Conservation (phyloP, 2,113 vertebrate genomes). For the Gulo gulo region DNA sequence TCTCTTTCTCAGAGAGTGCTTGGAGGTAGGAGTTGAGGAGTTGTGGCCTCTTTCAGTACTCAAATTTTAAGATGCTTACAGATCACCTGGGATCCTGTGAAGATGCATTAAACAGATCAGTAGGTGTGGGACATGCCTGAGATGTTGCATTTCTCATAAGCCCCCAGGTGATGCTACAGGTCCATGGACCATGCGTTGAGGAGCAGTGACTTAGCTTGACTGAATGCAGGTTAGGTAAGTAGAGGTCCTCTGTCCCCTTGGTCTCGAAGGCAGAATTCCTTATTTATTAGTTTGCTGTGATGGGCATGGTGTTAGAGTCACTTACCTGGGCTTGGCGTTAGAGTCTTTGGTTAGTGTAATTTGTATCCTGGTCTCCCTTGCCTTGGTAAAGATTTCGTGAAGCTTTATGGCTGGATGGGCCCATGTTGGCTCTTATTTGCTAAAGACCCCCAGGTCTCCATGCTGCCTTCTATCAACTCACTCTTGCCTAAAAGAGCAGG, state of each 20-base stretch:
- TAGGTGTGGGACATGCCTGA: background rate
- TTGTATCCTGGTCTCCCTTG: background rate
- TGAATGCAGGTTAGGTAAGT: background rate
- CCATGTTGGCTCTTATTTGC: background rate
- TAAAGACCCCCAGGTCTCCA: background rate
- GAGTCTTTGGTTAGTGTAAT: background rate
- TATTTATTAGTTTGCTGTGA: background rate
- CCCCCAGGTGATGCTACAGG: background rate
- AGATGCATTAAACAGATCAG: background rate
- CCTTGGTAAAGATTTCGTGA: background rate
- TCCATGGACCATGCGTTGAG: background rate
- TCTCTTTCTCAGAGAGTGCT: background rate
- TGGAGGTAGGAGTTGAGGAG: background rate
- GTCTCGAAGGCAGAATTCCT: background rate
- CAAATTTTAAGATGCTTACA: background rate
- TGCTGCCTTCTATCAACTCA: background rate
- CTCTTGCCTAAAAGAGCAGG: too few relatives aligned
- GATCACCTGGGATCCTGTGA: background rate
- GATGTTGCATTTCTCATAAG: background rate
- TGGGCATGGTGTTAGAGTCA: background rate
- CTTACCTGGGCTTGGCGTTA: background rate
- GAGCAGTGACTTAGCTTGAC: background rate
- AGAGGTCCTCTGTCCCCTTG: background rate
- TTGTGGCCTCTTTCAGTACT: background rate
- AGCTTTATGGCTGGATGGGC: background rate